Evolutionary conservation across 2,113 vertebrate species (phyloP).

Genomic region (Lophotis ruficrista): DNA sequence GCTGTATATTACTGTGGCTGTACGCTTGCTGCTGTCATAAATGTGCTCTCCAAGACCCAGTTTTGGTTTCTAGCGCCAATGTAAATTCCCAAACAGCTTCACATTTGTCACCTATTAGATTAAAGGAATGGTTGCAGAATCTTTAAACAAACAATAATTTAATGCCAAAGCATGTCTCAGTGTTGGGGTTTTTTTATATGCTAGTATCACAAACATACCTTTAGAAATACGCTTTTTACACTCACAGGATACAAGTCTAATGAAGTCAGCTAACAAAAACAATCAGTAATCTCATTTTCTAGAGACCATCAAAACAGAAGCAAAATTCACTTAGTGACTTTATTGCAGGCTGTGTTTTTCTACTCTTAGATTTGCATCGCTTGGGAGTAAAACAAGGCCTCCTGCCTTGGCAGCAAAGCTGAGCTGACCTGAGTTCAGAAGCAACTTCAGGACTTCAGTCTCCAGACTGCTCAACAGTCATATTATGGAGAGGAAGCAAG

Average conservation of each 20-base stretch:
- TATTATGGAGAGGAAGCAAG: not conserved
- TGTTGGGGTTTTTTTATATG: not conserved
- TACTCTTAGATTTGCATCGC: slow-evolving; percentile 3
- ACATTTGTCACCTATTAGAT: not conserved
- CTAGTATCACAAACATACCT: not conserved
- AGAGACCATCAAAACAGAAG: slow-evolving; percentile 9
- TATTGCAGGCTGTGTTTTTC: not conserved
- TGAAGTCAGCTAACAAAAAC: slow-evolving; percentile 28
- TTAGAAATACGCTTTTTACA: not conserved
- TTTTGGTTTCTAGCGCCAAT: not conserved
- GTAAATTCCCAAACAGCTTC: not conserved
- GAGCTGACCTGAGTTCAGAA: not conserved
- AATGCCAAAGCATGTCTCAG: not conserved
- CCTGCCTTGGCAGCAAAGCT: slow-evolving; percentile 3
- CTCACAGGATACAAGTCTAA: not conserved
- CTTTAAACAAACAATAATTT: not conserved
- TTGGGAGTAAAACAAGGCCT: not conserved
- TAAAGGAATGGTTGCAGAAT: not conserved
- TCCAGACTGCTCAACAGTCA: not conserved
- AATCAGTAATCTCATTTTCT: slow-evolving; percentile 30
- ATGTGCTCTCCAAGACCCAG: not conserved
- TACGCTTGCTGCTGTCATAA: not conserved
- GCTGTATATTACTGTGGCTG: not conserved
- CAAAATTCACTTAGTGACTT: not conserved
- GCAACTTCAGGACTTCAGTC: not conserved